Conservation (phyloP, 64 coral and sea anemone genomes). For the Astreopora myriophthalma region DNA sequence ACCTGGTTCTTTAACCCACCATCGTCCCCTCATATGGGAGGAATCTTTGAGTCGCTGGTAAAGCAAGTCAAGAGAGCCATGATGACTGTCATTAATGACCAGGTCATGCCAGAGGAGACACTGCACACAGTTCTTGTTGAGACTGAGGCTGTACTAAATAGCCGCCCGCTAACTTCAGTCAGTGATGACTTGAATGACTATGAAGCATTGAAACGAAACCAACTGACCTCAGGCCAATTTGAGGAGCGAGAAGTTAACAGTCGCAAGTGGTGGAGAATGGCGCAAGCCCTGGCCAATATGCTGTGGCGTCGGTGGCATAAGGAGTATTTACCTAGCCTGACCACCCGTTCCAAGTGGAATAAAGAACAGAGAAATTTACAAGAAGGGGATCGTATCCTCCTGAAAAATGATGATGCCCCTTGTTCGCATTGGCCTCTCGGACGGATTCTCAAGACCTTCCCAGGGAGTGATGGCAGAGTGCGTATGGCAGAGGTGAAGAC, state of each 20-base stretch:
- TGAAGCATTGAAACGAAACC: slow-evolving; percentile 6
- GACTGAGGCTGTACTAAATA: slow-evolving; percentile 24
- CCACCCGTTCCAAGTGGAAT: slow-evolving; percentile 42
- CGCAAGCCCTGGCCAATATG: not conserved
- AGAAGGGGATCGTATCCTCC: not conserved
- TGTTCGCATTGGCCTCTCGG: slow-evolving; percentile 10
- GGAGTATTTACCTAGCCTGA: too few species aligned
- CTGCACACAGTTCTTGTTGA: slow-evolving; percentile 26
- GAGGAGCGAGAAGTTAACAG: not conserved
- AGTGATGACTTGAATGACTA: slow-evolving; percentile 16
- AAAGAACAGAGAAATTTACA: not conserved
- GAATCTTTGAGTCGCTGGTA: slow-evolving; percentile 31
- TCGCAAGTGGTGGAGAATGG: not conserved
- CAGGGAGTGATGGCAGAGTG: not conserved
- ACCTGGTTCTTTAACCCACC: slow-evolving; percentile 39
- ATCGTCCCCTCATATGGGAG: slow-evolving; percentile 2
- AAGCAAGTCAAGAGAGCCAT: slow-evolving; percentile 40
- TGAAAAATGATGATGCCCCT: not conserved
- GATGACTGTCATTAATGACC: not conserved
- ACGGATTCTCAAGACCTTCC: not conserved
- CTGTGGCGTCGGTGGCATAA: too few species aligned
- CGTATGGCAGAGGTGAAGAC: not conserved
- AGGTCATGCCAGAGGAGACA: slow-evolving; percentile 4
- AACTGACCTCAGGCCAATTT: not conserved
- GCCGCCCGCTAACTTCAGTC: not conserved